Conservation (phyloP, 2,113 vertebrate genomes). For the Hippocampus comes region DNA sequence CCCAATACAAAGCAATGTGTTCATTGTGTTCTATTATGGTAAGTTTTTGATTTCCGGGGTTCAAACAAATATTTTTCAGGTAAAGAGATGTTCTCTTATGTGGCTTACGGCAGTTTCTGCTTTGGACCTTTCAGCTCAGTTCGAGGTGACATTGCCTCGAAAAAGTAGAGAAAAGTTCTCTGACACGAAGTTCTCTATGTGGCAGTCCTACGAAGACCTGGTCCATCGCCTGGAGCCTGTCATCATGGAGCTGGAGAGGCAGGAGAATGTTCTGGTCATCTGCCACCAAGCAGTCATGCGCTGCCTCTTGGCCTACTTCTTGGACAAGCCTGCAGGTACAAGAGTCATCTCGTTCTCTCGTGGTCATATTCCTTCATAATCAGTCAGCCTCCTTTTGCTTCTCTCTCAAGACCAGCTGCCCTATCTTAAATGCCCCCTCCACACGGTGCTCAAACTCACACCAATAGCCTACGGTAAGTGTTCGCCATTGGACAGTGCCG, state of each 20-base stretch:
- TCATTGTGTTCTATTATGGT: too few relatives aligned
- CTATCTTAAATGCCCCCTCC: slow-evolving; percentile 90
- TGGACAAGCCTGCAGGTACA: slow-evolving; percentile 88
- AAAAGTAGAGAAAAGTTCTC: background rate
- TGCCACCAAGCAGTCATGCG: slow-evolving; percentile 96
- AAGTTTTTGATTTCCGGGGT: too few relatives aligned
- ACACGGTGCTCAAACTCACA: slow-evolving; percentile 92
- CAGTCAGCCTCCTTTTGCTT: slow-evolving; percentile 6
- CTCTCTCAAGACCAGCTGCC: slow-evolving; percentile 81
- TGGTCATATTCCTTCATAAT: background rate
- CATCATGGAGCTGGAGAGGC: slow-evolving; percentile 96
- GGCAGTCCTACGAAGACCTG: slow-evolving; percentile 92
- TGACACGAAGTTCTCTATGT: background rate
- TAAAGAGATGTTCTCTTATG: too few relatives aligned
- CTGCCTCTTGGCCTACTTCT: slow-evolving; percentile 90
- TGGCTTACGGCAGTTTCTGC: too few relatives aligned
- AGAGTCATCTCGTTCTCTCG: background rate
- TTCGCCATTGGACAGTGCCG: background rate
- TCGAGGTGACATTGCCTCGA: background rate
- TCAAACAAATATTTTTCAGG: too few relatives aligned
- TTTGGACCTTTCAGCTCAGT: too few relatives aligned
- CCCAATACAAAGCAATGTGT: too few relatives aligned
- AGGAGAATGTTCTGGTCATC: slow-evolving; percentile 92
- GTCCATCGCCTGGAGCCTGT: slow-evolving; percentile 93
- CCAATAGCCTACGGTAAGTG: slow-evolving; percentile 89